Evolutionary conservation across 1,140 invertebrate species (phyloP).

Genomic region (Pollicipes pollicipes): DNA sequence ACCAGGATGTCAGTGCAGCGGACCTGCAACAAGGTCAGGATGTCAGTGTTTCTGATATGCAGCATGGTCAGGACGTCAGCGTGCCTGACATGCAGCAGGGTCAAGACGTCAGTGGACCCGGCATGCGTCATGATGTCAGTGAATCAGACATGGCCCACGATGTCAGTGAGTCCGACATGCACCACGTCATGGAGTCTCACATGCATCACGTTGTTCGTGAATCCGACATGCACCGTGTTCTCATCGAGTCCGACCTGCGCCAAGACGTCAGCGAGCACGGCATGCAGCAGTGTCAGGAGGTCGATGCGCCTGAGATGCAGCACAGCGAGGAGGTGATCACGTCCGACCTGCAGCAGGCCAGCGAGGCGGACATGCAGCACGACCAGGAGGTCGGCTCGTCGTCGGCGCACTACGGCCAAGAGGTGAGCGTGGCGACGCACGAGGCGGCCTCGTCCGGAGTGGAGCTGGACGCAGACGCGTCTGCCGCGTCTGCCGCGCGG

Average conservation of each 20-base stretch:
- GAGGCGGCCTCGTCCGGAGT: not conserved
- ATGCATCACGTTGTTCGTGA: not conserved
- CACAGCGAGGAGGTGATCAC: not conserved
- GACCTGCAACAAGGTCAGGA: not conserved
- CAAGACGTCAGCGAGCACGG: not conserved
- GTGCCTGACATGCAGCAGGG: not conserved
- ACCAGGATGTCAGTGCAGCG: not conserved
- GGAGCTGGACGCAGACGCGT: not conserved
- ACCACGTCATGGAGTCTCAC: not conserved
- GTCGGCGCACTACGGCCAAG: not conserved
- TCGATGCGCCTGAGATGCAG: not conserved
- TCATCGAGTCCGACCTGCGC: not conserved
- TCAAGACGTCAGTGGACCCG: not conserved
- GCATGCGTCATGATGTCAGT: not conserved
- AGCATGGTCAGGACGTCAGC: not conserved
- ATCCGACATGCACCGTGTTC: not conserved
- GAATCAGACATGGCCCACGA: not conserved
- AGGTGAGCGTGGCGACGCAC: not conserved
- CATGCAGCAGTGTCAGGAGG: no score
- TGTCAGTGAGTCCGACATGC: not conserved
- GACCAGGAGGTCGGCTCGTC: not conserved
- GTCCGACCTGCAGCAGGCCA: not conserved
- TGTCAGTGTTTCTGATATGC: not conserved
- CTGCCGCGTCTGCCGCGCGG: not conserved
- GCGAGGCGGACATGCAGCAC: not conserved